Conservation (phyloP, 2,113 vertebrate species). For the Ceuthmochares aereus region DNA sequence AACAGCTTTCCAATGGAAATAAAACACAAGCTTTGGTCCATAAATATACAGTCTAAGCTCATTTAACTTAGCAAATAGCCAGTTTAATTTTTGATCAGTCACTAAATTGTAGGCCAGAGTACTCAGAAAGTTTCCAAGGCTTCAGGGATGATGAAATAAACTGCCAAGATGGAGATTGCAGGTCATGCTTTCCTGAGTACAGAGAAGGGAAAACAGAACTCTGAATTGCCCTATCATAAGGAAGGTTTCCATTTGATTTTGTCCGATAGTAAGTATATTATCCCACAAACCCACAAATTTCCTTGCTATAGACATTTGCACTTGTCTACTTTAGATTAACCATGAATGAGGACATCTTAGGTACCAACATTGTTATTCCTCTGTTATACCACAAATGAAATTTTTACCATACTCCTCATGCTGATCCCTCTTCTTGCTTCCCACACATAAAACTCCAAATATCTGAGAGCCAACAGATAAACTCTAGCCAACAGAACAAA, state of each 20-base stretch:
- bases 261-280: neutral
- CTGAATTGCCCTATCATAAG: neutral
- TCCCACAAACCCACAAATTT: neutral
- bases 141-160: neutral
- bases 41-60: neutral
- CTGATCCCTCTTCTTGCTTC: neutral
- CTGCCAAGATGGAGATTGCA: neutral
- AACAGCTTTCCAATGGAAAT: neutral
- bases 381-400: neutral
- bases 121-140: neutral
- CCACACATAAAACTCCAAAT: neutral
- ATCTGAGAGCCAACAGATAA: slow-evolving; percentile 49
- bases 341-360: neutral
- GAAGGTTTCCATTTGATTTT: neutral
- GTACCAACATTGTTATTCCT: neutral
- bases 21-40: neutral
- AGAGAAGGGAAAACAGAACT: neutral
- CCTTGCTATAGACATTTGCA: neutral
- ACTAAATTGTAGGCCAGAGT: neutral
- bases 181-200: neutral
- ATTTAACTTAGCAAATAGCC: neutral
- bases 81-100: neutral
- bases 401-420: neutral
- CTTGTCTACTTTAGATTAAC: neutral
- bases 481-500: slow-evolving; percentile 30